Conservation (phyloP, 2,113 vertebrate species). For the Ginglymostoma cirratum region DNA sequence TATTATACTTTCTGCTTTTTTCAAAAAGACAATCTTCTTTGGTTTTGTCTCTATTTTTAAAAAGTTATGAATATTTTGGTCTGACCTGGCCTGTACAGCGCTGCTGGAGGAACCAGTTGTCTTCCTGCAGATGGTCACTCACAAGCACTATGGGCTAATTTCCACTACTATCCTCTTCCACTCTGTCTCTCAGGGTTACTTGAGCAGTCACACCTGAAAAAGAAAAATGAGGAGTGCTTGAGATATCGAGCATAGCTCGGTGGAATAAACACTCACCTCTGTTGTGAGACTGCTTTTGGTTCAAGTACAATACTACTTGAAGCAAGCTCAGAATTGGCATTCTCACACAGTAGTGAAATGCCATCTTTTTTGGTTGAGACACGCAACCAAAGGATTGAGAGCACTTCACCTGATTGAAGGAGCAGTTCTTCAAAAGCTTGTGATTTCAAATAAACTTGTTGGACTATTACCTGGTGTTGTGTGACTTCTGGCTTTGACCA, state of each 20-base stretch:
- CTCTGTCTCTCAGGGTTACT: background rate
- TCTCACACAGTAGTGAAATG: background rate
- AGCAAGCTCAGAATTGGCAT: background rate
- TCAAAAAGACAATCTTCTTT: background rate
- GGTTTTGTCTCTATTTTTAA: background rate
- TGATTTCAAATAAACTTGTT: no score
- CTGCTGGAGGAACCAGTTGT: background rate
- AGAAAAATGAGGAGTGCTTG: background rate
- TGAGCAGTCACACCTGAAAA: no score
- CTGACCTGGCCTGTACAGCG: background rate
- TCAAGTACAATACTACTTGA: background rate
- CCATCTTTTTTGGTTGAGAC: background rate
- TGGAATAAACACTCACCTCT: background rate
- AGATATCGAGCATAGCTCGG: background rate
- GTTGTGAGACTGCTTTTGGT: background rate
- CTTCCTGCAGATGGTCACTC: background rate
- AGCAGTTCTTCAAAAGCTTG: no score
- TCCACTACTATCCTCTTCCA: background rate
- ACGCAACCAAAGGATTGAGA: background rate
- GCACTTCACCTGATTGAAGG: no score
- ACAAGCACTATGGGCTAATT: background rate
- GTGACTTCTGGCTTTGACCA: no score
- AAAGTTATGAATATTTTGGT: background rate
- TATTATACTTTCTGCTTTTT: background rate
- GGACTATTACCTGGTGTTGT: no score